Evolutionary conservation across 2,113 vertebrate genomes (phyloP), one percentile per base, ranked within the genome.

Genomic region (Pardalotus punctatus): DNA sequence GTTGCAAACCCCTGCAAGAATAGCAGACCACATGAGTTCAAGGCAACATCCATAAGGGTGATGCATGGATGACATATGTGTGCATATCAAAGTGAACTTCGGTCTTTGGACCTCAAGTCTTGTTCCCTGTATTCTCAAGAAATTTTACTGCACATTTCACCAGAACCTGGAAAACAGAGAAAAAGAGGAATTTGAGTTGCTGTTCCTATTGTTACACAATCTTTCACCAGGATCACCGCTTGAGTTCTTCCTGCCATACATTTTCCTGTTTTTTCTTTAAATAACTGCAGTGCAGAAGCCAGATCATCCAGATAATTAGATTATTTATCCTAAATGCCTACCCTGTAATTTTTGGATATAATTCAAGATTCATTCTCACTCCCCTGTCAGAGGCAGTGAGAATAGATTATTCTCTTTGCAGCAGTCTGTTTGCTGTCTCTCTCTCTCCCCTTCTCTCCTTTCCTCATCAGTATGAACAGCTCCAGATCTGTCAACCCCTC

Each of bases 191-290:
- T 74, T 82, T 33, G 53, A 79, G 43, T 57, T 22, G 43, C 12
- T 40, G 14, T 18, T 80, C 6, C 1, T 50, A 14, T 58, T 70
- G 28, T 50, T 47, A 66, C 0, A 2, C 0, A 2, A 5, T 56
- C 10, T 53, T 88, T 53, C 0, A 2, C 23, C 14, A 66, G 48
- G 27, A 50, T 60, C 50, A 61, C 21, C 14, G 5, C 23, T 58
- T 22, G 2, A 12, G 10, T 36, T n/a, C 14, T 25, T 89, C 51
- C 42, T 79, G 81, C 9, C 50, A 31, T 27, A 60, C 0, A 1
- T 77, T 88, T 81, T 90, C 62, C 47, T 58, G 38, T 14, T 24
- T n/a, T 70, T 2, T 66, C 13, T 84, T 84, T 65, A 72, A 57
- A 65, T 20, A 61, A 25, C 47, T 78, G 40, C 6, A 15, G 1